Evolutionary conservation across 1,140 invertebrate species (phyloP), one percentile per base, ranked within the genome.

Genomic region (Caenorhabditis briggsae): DNA sequence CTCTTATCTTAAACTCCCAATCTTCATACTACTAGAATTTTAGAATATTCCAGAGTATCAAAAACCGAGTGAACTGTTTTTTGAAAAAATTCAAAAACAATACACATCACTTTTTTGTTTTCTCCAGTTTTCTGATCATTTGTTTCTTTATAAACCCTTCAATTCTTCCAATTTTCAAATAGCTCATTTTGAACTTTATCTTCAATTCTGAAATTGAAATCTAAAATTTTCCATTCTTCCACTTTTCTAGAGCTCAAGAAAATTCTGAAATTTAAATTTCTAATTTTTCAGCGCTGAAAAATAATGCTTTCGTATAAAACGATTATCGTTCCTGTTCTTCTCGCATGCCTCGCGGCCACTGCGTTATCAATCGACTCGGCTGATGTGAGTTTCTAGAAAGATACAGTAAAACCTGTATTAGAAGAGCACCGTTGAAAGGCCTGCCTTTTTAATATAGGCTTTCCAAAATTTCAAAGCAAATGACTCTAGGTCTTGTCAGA

Each of bases 161-260:
- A 3, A 20, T n/a, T 58, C 11, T 16, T 53, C 1, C 9, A 53
- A 53, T 11, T 18, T 18, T 58, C n/a, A n/a, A n/a, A 14, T 58
- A n/a, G n/a, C 7, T n/a, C 7, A 18, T 58, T 58, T n/a, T 58
- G 14, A 58, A 58, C 16, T 5, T 25, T 33, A 3, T 61, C 18
- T n/a, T 58, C n/a, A 16, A 58, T n/a, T 58, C 56, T 58, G 14
- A 58, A 58, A 58, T n/a, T n/a, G n/a, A n/a, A n/a, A n/a, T n/a
- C n/a, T n/a, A n/a, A n/a, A n/a, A 53, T 2, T 53, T 53, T 16
- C 16, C 16, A 53, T 12, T 53, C 9, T 53, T 53, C 16, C 50
- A 12, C 16, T 53, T 53, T 53, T 53, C 33, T 33, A 33, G 3
- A 53, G 50, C 50, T 53, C 16, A 11, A 53, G 5, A 53, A 53